A percentile compares a stretch with the other conserved stretches of the same genome.
Evolutionary conservation across 2,797 vertebrate species (phyloP).

Genomic region (Mus minutoides): DNA sequence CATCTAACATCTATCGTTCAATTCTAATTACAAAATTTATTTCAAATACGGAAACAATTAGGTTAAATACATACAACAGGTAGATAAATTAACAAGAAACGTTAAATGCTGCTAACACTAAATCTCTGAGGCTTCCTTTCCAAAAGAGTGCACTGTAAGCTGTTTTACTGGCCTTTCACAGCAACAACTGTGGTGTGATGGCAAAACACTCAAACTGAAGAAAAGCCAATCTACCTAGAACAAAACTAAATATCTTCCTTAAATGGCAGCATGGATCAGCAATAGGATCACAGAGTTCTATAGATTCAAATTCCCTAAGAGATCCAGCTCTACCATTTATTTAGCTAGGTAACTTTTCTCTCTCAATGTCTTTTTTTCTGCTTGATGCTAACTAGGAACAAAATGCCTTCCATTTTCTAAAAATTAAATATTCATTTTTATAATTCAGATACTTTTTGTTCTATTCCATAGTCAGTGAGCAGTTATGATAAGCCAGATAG

Average conservation of each 20-base stretch:
- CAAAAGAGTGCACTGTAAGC: not conserved
- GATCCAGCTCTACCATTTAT: not conserved
- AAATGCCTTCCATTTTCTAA: slow-evolving; percentile 21
- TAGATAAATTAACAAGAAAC: not conserved
- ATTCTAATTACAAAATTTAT: slow-evolving; percentile 57
- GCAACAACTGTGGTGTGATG: not conserved
- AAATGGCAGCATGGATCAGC: not conserved
- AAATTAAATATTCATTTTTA: slow-evolving; percentile 58
- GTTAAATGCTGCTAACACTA: not conserved
- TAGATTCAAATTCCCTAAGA: not conserved
- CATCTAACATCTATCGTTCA: not conserved
- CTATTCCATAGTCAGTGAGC: slow-evolving; percentile 6
- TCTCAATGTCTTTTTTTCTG: not conserved
- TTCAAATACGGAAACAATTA: slow-evolving; percentile 37
- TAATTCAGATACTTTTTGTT: not conserved
- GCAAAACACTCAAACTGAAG: not conserved
- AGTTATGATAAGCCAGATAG: not conserved
- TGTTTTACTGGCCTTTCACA: slow-evolving; percentile 8
- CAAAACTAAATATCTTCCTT: not conserved
- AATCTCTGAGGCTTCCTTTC: not conserved
- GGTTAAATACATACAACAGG: slow-evolving; percentile 32
- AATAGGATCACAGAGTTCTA: not conserved
- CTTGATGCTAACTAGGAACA: slow-evolving; percentile 19
- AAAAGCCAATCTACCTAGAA: not conserved
- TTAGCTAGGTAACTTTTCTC: slow-evolving; percentile 12